Base-by-base conservation (phyloP, 2,888 invertebrate genomes). In the Oscheius sp. region DNA sequence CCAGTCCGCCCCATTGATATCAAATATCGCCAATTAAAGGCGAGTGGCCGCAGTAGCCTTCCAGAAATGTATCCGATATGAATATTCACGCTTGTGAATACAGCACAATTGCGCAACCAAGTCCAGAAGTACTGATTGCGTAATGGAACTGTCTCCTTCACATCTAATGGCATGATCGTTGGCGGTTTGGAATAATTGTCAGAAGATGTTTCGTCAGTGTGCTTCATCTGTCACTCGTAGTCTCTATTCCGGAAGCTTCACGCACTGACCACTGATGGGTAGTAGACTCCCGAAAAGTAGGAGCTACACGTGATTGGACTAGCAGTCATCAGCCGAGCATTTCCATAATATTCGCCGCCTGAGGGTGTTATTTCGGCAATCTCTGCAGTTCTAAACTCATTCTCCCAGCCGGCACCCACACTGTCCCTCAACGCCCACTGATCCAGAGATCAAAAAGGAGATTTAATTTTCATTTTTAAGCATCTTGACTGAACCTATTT, bases 351-450 rank as follows among this genome's bases (percentile, higher is more conserved):
- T 61, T 61, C 45, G 61, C 61, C 61, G 61, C 61, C 61, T 29
- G 61, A 61, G 61, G 61, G 61, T 61, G 61, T 61, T 61, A 61
- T 61, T 61, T 61, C 61, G 61, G 61, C 61, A 45, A 45, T 61
- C 45, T 45, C 45, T 17, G n/a, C 23, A 15, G 42, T 27, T 42
- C 61, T 61, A 17, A 42, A 61, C 27, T 45, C 27, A 29, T 45
- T 12, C 42, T 45, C 55, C 23, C 48, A 20, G n/a, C 48, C 31
- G 20, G 20, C 55, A 53, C 31, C 27, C 33, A 53, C 29, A 33
- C n/a, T 42, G n/a, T 42, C 17, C 15, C 42, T 15, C n/a, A n/a
- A n/a, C n/a, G n/a, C n/a, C n/a, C n/a, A n/a, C n/a, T n/a, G n/a
- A n/a, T n/a, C n/a, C n/a, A n/a, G n/a, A n/a, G n/a, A n/a, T n/a